These are phyloP conservation scores for Standfussiana lucernea DNA, from an alignment of 2,888 invertebrate species.

Conservation along the genomic window DNA sequence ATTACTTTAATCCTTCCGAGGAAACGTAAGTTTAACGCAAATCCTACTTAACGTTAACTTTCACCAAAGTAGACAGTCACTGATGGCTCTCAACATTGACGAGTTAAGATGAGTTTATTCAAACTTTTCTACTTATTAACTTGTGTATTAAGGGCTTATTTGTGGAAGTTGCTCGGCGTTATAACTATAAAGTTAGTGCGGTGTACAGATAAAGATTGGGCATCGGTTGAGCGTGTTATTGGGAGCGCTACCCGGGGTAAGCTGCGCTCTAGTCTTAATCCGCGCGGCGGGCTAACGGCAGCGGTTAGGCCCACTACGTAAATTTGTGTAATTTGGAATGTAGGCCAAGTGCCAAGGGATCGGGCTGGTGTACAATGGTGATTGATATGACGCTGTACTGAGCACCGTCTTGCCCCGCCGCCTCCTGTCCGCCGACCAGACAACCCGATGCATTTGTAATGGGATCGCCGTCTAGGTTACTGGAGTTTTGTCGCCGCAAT, in stretches of 20 bases:
- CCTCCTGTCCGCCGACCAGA: slow-evolving; percentile 77
- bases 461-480: slow-evolving; percentile 65
- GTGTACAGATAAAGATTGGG: slow-evolving; percentile 79
- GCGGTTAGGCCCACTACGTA: slow-evolving; percentile 88
- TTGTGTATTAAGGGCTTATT: slow-evolving; percentile 87
- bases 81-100: slow-evolving; percentile 88
- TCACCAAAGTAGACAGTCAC: slow-evolving; percentile 87
- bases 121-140: slow-evolving; percentile 89
- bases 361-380: slow-evolving; percentile 85
- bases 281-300: slow-evolving; percentile 82
- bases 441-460: slow-evolving; percentile 84
- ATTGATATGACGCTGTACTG: slow-evolving; percentile 88
- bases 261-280: slow-evolving; percentile 86
- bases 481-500: slow-evolving; percentile 55
- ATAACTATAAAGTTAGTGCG: slow-evolving; percentile 75
- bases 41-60: slow-evolving; percentile 90
- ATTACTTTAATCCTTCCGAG: slow-evolving; percentile 86
- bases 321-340: slow-evolving; percentile 90
- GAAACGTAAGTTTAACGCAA: slow-evolving; percentile 86
- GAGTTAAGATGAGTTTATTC: slow-evolving; percentile 86
- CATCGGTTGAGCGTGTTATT: slow-evolving; percentile 85
- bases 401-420: slow-evolving; percentile 78
- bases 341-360: slow-evolving; percentile 91
- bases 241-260: slow-evolving; percentile 83
- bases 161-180: slow-evolving; percentile 76